Conservation (phyloP, 2,888 invertebrate species). For the Morpho helenor region DNA sequence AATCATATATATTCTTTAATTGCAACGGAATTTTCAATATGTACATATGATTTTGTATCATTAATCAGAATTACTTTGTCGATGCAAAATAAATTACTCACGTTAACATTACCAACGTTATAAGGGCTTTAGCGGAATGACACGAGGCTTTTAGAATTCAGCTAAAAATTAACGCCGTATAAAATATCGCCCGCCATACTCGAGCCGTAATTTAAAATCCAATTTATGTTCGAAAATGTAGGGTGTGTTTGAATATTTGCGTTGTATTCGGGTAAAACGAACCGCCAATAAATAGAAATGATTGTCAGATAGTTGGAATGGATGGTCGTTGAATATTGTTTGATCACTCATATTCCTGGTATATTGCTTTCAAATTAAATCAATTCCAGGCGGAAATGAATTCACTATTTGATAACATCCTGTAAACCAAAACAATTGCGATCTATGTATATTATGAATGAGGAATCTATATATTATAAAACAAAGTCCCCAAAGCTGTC, state of each 20-base stretch:
- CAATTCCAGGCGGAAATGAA: background rate
- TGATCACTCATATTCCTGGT: constrained; percentile 11
- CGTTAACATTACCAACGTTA: constrained; percentile 6
- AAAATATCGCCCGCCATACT: constrained; percentile 42
- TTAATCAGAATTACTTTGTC: constrained; percentile 10
- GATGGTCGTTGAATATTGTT: constrained; percentile 16
- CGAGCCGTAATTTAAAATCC: constrained; percentile 63
- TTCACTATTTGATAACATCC: background rate
- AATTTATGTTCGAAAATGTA: constrained; percentile 47
- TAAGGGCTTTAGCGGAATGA: constrained; percentile 6
- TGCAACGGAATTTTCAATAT: no score
- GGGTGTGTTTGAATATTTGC: constrained; percentile 16
- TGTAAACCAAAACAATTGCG: background rate
- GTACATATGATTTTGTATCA: background rate
- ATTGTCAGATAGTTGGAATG: constrained; percentile 14
- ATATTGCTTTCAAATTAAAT: constrained; percentile 6
- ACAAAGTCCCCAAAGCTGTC: no score
- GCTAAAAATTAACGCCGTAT: constrained; percentile 14
- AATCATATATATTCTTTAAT: no score
- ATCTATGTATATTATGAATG: no score
- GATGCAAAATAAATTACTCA: constrained; percentile 4
- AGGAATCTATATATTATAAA: no score
- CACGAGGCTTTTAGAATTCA: constrained; percentile 11
- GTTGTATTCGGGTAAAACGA: constrained; percentile 14
- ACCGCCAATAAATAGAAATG: constrained; percentile 21